These are phyloP conservation scores for Ptychochromis oligacanthus DNA, from an alignment of 2,113 vertebrate genomes.

Conservation along the genomic window DNA sequence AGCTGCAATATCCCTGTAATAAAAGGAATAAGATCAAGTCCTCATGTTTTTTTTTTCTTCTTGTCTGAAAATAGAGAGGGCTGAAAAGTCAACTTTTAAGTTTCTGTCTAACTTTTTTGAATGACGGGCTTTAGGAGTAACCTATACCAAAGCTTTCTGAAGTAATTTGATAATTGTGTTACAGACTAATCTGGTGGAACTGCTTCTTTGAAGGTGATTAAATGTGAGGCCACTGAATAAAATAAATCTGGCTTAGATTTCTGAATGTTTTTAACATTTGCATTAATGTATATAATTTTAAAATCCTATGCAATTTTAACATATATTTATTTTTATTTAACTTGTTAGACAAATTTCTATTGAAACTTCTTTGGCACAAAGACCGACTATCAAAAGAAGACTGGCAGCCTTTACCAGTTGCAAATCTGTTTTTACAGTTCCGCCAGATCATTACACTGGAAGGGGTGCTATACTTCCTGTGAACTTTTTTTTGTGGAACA, in stretches of 20 bases:
- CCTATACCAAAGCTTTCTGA: not conserved
- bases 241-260: not conserved
- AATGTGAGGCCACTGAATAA: not conserved
- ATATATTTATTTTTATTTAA: not conserved
- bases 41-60: conserved; percentile 26
- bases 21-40: conserved; percentile 80
- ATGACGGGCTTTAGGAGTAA: conserved; percentile 23
- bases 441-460: not conserved
- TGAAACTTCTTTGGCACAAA: not conserved
- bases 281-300: not conserved
- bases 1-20: conserved; percentile 88
- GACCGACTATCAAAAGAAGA: not conserved
- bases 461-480: not conserved
- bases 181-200: conserved; percentile 18
- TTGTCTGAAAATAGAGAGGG: conserved; percentile 62
- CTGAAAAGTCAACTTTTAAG: conserved; percentile 56
- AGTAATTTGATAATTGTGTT: conserved; percentile 13
- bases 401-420: not conserved
- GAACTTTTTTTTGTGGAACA: not conserved
- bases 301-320: not conserved
- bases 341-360: not conserved
- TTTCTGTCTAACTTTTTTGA: conserved; percentile 44
- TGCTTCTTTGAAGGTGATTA: conserved; percentile 32
- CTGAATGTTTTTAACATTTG: not conserved
- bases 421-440: not conserved